Base-by-base conservation (phyloP, 2,888 invertebrate genomes). In the Sphecodes monilicornis region DNA sequence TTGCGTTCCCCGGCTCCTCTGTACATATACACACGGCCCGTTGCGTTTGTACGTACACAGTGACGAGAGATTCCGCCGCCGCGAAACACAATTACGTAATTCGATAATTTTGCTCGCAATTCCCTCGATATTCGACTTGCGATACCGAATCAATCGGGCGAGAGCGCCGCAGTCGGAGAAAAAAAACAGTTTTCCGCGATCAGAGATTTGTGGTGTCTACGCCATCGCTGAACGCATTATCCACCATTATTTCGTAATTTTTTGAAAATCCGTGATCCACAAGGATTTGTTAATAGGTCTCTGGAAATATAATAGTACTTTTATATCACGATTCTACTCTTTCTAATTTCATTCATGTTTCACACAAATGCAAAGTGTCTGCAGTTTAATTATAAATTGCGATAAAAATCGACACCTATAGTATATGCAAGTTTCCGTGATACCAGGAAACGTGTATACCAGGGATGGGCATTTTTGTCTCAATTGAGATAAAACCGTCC, bases 21-120 rank as follows among this genome's bases (percentile, higher is more conserved):
- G 36, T 36, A 36, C 22, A 66, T 36, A 32, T 36, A 22, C 22
- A 22, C 32, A 64, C 3, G 18, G 8, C 8, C 10, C 10, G 32
- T 66, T 11, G 11, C 36, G 22, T 32, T 18, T 18, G 22, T 36
- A 3, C 22, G 0, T 22, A 22, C 36, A 22, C 22, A 36, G 64
- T 8, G 64, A 18, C 66, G 66, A 32, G 36, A 66, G 64, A 66
- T 66, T 32, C 11, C 64, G 22, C 32, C 22, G 36, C 64, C 60
- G 32, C 26, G 26, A 57, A 64, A 64, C 32, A 64, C 64, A 64
- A 64, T 64, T 64, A 64, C 64, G 64, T 64, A 64, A 64, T 64
- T 64, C 18, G 64, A 32, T 32, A 64, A 64, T 64, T 64, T 64
- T 32, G 32, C 18, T 32, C 22, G 50, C 50, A 18, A 50, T 50